Base-by-base conservation (phyloP, 2,888 invertebrate genomes). In the Luffia ferchaultella region DNA sequence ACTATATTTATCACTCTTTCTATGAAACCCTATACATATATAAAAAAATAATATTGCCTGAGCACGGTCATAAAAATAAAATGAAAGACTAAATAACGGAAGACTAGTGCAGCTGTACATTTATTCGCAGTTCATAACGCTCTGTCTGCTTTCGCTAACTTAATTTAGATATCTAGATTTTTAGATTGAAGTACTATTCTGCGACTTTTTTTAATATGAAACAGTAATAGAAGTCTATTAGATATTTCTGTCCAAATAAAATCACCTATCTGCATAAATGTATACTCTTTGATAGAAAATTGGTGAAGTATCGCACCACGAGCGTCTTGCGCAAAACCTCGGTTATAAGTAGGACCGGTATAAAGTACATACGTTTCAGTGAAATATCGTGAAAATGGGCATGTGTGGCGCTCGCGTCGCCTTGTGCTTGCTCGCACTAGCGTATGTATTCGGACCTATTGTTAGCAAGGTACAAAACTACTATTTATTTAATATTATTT, bases 321-420 rank as follows among this genome's bases (percentile, higher is more conserved):
- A 7, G 50, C 59, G 59, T 61, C 62, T 77, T 76, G 65, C 77
- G 76, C 64, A 76, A 76, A 72, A 57, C 55, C 66, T 63, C 64
- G 63, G 65, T 67, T 76, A 76, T 76, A 76, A 74, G 72, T 73
- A 72, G 65, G 70, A 67, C 72, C 68, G 65, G 63, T 65, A 63
- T 60, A 55, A 58, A 53, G 56, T 57, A 56, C 59, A 57, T 55
- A 63, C 65, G 73, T 76, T 78, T 72, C 70, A 70, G 30, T 30
- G 30, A 12, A 12, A 30, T 30, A 30, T 30, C 30, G 30, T 30
- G 30, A 30, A 30, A 30, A 30, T 30, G 30, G 30, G 5, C 30
- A 12, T 30, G 3, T 12, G 30, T 30, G 30, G 30, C 12, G 3
- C 30, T 12, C 3, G 30, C 30, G 30, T 30, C 12, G 12, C 12